Conservation (phyloP, 37 sponge, comb jelly and placozoan species). For the Aplysina aerophoba region DNA sequence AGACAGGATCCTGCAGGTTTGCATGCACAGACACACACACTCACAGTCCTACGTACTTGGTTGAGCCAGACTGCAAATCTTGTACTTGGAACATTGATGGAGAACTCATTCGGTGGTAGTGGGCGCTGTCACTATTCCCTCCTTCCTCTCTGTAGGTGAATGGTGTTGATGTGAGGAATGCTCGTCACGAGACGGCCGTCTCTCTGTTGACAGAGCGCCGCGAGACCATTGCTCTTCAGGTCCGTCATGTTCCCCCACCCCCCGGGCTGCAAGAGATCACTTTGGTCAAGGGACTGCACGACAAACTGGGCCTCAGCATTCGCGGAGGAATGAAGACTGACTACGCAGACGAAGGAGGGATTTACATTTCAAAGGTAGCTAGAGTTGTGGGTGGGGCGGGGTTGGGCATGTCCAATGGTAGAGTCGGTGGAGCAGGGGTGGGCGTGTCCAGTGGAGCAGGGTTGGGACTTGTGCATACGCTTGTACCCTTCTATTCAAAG, state of each 20-base stretch:
- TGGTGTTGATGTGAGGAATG: conserved; percentile 42
- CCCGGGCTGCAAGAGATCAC: conserved; percentile 65
- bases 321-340: conserved; percentile 79
- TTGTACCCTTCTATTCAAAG: too few relatives aligned
- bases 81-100: too few relatives aligned
- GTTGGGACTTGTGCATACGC: too few relatives aligned
- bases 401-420: background rate
- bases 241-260: conserved; percentile 86
- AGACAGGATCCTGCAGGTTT: conserved; percentile 79
- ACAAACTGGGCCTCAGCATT: conserved; percentile 85
- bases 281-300: conserved; percentile 39
- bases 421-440: background rate
- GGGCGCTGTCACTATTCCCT: too few relatives aligned
- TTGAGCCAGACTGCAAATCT: too few relatives aligned
- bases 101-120: too few relatives aligned
- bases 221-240: conserved; percentile 60
- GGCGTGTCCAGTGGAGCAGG: background rate
- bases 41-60: background rate
- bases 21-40: conserved; percentile 16
- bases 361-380: conserved; percentile 84
- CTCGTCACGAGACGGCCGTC: conserved; percentile 78
- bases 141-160: conserved; percentile 55
- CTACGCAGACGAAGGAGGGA: conserved; percentile 76
- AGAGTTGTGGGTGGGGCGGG: background rate
- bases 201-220: conserved; percentile 58